phyloP scores from a whole-genome alignment of 1,140 invertebrate species.

The Monomorium pharaonis region DNA sequence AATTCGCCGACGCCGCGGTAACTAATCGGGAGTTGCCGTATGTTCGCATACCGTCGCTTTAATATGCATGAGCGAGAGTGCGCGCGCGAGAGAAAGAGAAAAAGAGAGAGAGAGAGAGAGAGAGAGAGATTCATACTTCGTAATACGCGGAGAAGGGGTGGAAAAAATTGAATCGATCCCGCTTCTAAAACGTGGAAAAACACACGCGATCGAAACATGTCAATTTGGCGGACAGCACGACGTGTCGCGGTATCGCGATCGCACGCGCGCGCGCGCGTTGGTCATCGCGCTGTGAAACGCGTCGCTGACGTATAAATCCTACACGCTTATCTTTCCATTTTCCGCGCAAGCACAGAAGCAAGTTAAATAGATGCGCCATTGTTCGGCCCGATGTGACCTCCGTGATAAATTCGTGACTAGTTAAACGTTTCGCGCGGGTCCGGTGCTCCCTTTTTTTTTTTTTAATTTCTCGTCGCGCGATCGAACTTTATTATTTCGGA shows the following conservation, averaged over 20 bases:
- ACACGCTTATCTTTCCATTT: conserved; percentile 56
- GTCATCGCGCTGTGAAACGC: conserved; percentile 49
- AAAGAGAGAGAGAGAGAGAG: background rate
- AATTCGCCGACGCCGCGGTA: conserved; percentile 45
- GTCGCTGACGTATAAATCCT: conserved; percentile 59
- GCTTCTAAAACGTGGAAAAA: background rate
- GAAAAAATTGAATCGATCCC: background rate
- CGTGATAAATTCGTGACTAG: conserved; percentile 44
- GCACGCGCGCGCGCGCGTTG: conserved; percentile 15
- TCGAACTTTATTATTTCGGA: conserved; percentile 13
- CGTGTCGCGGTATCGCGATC: conserved; percentile 15
- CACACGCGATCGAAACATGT: conserved; percentile 7
- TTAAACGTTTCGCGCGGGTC: conserved; percentile 18
- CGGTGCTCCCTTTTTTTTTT: background rate
- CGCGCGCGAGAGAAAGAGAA: background rate
- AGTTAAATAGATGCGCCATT: conserved; percentile 54
- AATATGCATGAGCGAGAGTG: no score
- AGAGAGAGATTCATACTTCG: background rate
- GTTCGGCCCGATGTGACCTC: conserved; percentile 28
- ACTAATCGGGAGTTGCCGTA: conserved; percentile 11
- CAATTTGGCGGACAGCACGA: conserved; percentile 42
- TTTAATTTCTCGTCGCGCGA: background rate
- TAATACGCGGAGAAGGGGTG: background rate
- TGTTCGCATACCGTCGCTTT: background rate
- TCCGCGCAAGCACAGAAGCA: conserved; percentile 49